Evolutionary conservation across 1,140 invertebrate species (phyloP).

Genomic region (Branchinecta lindahli): DNA sequence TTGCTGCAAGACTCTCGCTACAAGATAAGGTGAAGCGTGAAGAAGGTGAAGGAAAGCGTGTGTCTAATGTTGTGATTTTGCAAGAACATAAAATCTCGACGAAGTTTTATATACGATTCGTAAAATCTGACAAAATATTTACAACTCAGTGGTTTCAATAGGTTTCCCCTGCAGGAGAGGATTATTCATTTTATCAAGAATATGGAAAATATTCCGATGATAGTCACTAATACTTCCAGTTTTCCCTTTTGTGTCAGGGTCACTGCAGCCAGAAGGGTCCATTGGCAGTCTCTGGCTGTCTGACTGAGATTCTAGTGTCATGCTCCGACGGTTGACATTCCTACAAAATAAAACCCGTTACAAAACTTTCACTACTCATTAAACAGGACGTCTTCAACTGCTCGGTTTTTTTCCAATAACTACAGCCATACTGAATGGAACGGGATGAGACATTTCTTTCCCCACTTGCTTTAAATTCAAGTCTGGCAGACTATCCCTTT

Average conservation of each 20-base stretch:
- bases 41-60: too few species aligned
- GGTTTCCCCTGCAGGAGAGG: neutral
- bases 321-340: neutral
- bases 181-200: constrained; percentile 4
- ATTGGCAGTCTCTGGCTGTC: neutral
- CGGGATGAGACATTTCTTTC: too few species aligned
- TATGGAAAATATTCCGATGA: neutral
- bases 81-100: too few species aligned
- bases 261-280: neutral
- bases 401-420: too few species aligned
- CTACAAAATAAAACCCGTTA: neutral
- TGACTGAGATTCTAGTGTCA: neutral
- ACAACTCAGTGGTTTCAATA: constrained; percentile 2
- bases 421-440: too few species aligned
- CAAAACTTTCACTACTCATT: neutral
- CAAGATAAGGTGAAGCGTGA: too few species aligned
- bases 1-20: too few species aligned
- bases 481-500: too few species aligned
- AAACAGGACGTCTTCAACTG: neutral
- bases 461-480: too few species aligned
- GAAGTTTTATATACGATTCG: too few species aligned
- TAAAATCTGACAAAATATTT: neutral
- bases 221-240: neutral
- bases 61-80: too few species aligned
- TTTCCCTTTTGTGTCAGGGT: neutral